phyloP scores from a whole-genome alignment of 2,797 vertebrate genomes.

The Gymnopithys bicolor region DNA sequence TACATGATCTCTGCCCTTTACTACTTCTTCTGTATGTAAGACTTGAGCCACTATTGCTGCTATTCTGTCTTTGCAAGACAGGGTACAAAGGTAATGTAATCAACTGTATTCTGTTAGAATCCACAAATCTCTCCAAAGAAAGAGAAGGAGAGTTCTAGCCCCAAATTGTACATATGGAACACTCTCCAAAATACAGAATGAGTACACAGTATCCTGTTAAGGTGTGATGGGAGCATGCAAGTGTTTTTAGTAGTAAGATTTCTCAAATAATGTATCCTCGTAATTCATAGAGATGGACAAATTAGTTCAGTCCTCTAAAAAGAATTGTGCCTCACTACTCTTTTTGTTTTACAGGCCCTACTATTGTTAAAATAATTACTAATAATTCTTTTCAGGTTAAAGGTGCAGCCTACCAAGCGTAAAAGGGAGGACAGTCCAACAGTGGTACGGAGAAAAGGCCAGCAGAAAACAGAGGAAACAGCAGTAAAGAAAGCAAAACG shows the following conservation, averaged over 20 bases:
- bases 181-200: neutral
- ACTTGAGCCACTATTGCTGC: neutral
- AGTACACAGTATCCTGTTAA: neutral
- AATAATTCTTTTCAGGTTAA: slow-evolving; percentile 76
- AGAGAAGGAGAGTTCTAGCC: neutral
- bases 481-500: slow-evolving; percentile 90
- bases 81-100: neutral
- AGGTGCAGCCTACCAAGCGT: slow-evolving; percentile 82
- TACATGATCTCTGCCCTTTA: accelerated
- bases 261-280: neutral
- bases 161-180: neutral
- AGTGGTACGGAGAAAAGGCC: slow-evolving; percentile 83
- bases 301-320: neutral
- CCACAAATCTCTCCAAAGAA: neutral
- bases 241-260: neutral
- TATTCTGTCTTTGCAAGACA: neutral
- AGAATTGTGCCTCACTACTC: neutral
- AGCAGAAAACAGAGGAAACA: slow-evolving; percentile 86
- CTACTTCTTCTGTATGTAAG: neutral
- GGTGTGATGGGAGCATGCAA: neutral
- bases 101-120: neutral
- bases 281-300: neutral
- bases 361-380: neutral
- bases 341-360: neutral
- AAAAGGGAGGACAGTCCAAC: slow-evolving; percentile 89